phyloP scores from a whole-genome alignment of 2,113 vertebrate species.

The Festucalex cinctus region DNA sequence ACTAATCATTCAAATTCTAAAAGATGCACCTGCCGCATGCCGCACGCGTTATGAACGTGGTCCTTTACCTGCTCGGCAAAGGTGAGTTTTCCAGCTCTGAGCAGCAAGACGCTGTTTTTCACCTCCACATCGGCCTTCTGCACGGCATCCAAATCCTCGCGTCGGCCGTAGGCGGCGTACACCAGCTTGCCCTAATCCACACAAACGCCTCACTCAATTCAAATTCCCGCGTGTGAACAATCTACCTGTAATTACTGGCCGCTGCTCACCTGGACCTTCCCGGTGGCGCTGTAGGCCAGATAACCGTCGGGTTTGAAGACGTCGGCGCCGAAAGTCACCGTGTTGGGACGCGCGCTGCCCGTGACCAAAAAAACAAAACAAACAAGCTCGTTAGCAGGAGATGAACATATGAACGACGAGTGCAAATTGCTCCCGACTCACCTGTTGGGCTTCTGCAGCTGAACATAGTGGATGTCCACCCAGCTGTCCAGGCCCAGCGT shows the following conservation, averaged over 20 bases:
- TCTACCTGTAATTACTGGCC: too few species aligned
- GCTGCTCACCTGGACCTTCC: conserved; percentile 65
- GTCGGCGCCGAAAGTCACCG: conserved; percentile 36
- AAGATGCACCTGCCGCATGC: too few species aligned
- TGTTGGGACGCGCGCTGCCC: conserved; percentile 56
- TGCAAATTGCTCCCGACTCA: not conserved
- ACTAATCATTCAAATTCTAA: too few species aligned
- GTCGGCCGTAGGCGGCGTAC: conserved; percentile 81
- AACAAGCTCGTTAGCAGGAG: not conserved
- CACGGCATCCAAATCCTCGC: conserved; percentile 74
- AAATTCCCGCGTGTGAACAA: too few species aligned
- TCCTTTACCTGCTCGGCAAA: conserved; percentile 81
- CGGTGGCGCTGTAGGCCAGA: conserved; percentile 80
- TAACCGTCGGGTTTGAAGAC: conserved; percentile 62
- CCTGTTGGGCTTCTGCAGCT: conserved; percentile 74
- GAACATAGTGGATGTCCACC: conserved; percentile 80
- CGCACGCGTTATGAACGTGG: too few species aligned
- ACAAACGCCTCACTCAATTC: not conserved
- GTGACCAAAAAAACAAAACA: too few species aligned
- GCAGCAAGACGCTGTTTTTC: conserved; percentile 73
- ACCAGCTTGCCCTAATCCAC: conserved; percentile 79
- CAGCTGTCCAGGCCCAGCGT: conserved; percentile 72
- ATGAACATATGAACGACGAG: too few species aligned
- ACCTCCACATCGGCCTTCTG: conserved; percentile 31
- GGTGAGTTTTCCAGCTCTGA: conserved; percentile 80